Conservation (phyloP, 1,140 invertebrate species). For the Bilobella aurantiaca region DNA sequence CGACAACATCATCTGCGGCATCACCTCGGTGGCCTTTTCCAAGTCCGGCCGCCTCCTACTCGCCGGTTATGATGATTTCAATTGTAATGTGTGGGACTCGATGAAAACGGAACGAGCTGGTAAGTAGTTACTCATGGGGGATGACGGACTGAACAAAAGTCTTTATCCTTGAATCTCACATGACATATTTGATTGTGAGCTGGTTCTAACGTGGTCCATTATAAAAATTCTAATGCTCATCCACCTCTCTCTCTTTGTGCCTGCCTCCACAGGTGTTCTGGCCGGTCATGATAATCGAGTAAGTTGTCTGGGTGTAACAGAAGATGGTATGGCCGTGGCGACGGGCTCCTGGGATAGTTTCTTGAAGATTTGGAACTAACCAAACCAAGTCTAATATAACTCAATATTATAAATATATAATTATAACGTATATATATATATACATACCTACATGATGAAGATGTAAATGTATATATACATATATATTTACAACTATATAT, state of each 20-base stretch:
- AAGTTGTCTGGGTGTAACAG: slow-evolving; percentile 88
- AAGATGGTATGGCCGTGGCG: slow-evolving; percentile 94
- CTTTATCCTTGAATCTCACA: too few species aligned
- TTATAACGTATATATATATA: too few species aligned
- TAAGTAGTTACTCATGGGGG: too few species aligned
- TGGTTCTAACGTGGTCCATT: too few species aligned
- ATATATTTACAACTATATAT: too few species aligned
- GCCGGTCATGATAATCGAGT: slow-evolving; percentile 96
- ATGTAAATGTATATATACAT: too few species aligned
- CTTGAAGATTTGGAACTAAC: slow-evolving; percentile 95
- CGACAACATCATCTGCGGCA: slow-evolving; percentile 98
- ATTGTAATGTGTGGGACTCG: slow-evolving; percentile 98
- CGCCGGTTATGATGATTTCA: slow-evolving; percentile 97
- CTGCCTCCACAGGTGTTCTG: slow-evolving; percentile 87
- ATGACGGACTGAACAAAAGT: too few species aligned
- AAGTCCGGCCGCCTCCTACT: slow-evolving; percentile 89
- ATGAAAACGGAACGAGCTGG: slow-evolving; percentile 96
- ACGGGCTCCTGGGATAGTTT: slow-evolving; percentile 97
- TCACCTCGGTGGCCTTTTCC: slow-evolving; percentile 94
- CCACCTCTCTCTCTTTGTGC: too few species aligned
- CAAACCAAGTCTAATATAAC: slow-evolving; percentile 11
- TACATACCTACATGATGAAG: too few species aligned
- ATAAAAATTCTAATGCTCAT: too few species aligned
- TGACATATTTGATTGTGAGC: too few species aligned
- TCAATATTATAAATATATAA: too few species aligned